A percentile compares a stretch with the other conserved stretches of the same genome.
These are phyloP conservation scores for Norana najaformis DNA, from an alignment of 2,888 invertebrate genomes.

Conservation along the genomic window DNA sequence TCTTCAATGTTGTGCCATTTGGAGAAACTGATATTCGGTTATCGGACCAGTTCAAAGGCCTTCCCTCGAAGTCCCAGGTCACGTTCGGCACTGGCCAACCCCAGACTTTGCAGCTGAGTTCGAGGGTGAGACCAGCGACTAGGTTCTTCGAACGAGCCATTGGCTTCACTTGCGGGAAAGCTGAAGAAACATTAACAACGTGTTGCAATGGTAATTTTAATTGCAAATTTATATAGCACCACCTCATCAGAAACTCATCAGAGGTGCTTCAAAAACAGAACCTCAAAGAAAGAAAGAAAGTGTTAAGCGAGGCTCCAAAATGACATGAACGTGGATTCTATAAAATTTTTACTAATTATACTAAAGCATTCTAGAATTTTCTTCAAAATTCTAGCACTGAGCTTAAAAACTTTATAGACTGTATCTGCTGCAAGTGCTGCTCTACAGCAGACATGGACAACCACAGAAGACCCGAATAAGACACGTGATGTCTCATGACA, in stretches of 20 bases:
- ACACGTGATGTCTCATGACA: too few relatives aligned
- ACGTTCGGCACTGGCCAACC: conserved; percentile 33
- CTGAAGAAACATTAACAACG: not conserved
- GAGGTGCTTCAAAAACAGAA: not conserved
- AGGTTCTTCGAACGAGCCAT: conserved; percentile 34
- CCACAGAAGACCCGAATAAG: too few relatives aligned
- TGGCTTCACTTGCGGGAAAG: conserved; percentile 33
- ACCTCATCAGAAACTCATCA: too few relatives aligned
- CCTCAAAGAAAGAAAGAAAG: not conserved
- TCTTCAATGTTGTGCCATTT: conserved; percentile 26
- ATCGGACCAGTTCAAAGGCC: not conserved
- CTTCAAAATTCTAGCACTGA: too few relatives aligned
- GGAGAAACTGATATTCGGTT: not conserved
- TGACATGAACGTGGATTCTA: not conserved
- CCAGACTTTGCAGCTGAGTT: conserved; percentile 34
- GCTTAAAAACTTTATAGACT: too few relatives aligned
- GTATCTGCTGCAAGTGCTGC: too few relatives aligned
- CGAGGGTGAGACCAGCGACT: conserved; percentile 30
- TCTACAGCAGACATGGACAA: too few relatives aligned
- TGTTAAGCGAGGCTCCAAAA: not conserved
- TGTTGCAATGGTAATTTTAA: not conserved
- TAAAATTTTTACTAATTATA: not conserved
- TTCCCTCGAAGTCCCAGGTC: conserved; percentile 19
- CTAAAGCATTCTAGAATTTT: too few relatives aligned
- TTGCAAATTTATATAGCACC: not conserved